Percentiles rank a stretch among this genome's conserved stretches.
Conservation (phyloP, 2,888 invertebrate species). For the Pharmacophagus antenor region DNA sequence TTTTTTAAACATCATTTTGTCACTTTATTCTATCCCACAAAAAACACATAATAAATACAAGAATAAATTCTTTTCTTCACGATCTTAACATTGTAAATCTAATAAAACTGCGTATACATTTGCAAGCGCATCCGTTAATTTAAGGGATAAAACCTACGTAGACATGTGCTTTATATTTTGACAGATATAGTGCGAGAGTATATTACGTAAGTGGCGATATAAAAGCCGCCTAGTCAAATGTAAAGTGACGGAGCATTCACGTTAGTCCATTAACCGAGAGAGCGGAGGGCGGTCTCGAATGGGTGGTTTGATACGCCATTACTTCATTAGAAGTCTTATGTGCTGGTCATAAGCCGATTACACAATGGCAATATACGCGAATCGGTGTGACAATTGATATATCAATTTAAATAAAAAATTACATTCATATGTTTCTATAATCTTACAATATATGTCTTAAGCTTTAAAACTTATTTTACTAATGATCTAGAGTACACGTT, state of each 20-base stretch:
- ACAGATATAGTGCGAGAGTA: conserved; percentile 47
- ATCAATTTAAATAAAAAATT: background rate
- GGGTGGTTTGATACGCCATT: conserved; percentile 74
- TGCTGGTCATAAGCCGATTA: conserved; percentile 53
- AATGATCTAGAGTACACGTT: no score
- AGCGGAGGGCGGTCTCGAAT: conserved; percentile 42
- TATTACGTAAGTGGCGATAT: conserved; percentile 62
- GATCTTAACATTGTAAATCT: no score
- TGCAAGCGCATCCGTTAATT: conserved; percentile 22
- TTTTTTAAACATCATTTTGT: no score
- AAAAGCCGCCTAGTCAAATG: conserved; percentile 77
- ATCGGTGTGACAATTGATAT: conserved; percentile 26
- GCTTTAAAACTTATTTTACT: no score
- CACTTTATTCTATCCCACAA: background rate
- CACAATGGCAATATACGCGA: conserved; percentile 39
- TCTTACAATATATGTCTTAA: no score
- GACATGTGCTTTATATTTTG: conserved; percentile 35
- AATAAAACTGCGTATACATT: background rate
- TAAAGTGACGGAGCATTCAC: conserved; percentile 76
- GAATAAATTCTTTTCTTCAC: background rate
- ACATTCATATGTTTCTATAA: background rate
- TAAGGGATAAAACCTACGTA: conserved; percentile 14
- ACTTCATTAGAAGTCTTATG: conserved; percentile 72
- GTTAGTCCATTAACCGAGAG: conserved; percentile 66
- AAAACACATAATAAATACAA: background rate